Percentiles rank a stretch among this genome's conserved stretches.
Conservation (phyloP, 2,797 vertebrate genomes). For the Cephalopachus bancanus region DNA sequence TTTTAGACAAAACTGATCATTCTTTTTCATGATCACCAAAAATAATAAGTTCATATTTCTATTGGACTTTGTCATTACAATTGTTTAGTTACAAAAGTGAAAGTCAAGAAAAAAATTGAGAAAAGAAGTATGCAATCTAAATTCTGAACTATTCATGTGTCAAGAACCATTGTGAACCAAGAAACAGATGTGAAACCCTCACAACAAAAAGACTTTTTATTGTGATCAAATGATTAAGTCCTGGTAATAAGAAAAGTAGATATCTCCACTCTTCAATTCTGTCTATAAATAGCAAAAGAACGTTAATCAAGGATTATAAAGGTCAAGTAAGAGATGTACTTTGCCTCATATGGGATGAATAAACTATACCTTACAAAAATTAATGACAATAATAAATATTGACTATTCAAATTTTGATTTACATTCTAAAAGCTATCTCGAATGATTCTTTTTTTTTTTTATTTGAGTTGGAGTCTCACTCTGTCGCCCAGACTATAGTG, state of each 20-base stretch:
- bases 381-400: constrained; percentile 7
- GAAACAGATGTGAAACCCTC: background rate
- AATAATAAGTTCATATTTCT: background rate
- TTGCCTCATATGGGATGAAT: background rate
- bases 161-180: background rate
- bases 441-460: background rate
- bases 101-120: background rate
- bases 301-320: background rate
- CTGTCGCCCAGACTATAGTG: too few relatives aligned
- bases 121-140: background rate
- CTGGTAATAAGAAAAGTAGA: background rate
- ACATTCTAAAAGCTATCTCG: background rate
- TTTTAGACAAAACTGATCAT: constrained; percentile 14
- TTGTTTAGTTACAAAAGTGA: background rate
- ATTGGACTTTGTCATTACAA: background rate
- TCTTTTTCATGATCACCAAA: background rate
- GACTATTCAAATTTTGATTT: constrained; percentile 24
- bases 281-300: background rate
- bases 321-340: background rate
- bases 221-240: background rate
- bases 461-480: too few relatives aligned
- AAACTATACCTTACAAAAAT: background rate
- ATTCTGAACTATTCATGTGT: background rate
- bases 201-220: background rate
- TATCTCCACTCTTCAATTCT: background rate